These are phyloP conservation scores for Pollenia amentaria DNA, from an alignment of 2,888 invertebrate genomes.

Conservation along the genomic window DNA sequence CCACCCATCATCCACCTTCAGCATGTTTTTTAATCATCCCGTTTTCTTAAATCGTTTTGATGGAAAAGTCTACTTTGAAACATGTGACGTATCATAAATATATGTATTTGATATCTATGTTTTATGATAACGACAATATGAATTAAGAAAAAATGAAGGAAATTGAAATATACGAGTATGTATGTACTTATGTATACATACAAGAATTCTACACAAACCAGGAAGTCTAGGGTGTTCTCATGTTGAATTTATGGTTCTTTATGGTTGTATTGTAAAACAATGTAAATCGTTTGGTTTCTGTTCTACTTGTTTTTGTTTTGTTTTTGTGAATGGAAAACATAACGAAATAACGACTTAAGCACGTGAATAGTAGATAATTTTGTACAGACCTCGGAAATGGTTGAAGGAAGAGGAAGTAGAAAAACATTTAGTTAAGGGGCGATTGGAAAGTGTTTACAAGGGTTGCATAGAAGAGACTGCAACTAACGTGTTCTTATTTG, in stretches of 20 bases:
- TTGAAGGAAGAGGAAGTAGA: conserved; percentile 27
- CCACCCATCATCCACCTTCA: conserved; percentile 4
- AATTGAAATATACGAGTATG: conserved; percentile 46
- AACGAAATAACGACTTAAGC: conserved; percentile 74
- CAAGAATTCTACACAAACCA: conserved; percentile 44
- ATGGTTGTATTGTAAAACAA: conserved; percentile 59
- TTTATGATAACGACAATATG: conserved; percentile 25
- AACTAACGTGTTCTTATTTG: not conserved
- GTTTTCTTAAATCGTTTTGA: not conserved
- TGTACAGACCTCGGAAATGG: conserved; percentile 24
- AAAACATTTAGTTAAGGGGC: conserved; percentile 19
- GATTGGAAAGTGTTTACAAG: not conserved
- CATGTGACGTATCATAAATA: conserved; percentile 67
- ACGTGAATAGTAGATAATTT: conserved; percentile 71
- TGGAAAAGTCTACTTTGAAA: conserved; percentile 53
- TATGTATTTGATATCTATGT: conserved; percentile 15
- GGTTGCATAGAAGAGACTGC: not conserved
- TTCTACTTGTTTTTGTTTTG: not conserved
- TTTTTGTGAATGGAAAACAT: conserved; percentile 38
- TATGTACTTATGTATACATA: too few relatives aligned
- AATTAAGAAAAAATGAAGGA: conserved; percentile 3
- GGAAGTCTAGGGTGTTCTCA: conserved; percentile 70
- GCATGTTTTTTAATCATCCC: conserved; percentile 38
- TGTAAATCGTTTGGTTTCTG: conserved; percentile 46
- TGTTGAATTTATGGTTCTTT: conserved; percentile 60